phyloP scores from a whole-genome alignment of 1,140 invertebrate species.

The Eurosta solidaginis region DNA sequence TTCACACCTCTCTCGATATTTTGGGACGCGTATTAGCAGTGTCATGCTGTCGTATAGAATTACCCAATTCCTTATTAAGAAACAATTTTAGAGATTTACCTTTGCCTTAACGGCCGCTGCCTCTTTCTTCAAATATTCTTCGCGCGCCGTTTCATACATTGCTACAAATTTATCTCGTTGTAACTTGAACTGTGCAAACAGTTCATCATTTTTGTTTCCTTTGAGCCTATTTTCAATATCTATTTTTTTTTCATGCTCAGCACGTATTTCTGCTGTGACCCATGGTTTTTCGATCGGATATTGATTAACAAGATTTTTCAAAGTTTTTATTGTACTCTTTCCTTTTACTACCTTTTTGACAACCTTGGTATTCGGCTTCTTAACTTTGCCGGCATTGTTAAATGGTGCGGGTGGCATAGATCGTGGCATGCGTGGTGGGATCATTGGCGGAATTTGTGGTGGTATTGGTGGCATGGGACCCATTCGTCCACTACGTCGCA shows the following conservation, averaged over 20 bases:
- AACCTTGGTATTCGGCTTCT: slow-evolving; percentile 50
- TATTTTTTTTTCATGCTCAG: slow-evolving; percentile 47
- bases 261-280: slow-evolving; percentile 54
- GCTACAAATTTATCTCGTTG: slow-evolving; percentile 57
- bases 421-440: slow-evolving; percentile 46
- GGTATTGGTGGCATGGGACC: slow-evolving; percentile 33
- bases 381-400: slow-evolving; percentile 45
- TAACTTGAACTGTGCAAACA: slow-evolving; percentile 56
- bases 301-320: slow-evolving; percentile 57
- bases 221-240: slow-evolving; percentile 57
- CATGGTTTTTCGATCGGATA: slow-evolving; percentile 58
- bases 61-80: neutral
- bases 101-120: slow-evolving; percentile 52
- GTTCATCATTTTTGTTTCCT: slow-evolving; percentile 56
- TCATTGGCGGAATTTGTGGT: slow-evolving; percentile 41
- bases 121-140: slow-evolving; percentile 52
- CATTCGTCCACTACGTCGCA: slow-evolving; percentile 23
- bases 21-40: too few species aligned
- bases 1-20: too few species aligned
- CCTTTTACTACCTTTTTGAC: slow-evolving; percentile 50
- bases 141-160: slow-evolving; percentile 51
- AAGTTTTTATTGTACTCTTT: slow-evolving; percentile 54
- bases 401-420: slow-evolving; percentile 36
- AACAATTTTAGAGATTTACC: too few species aligned
- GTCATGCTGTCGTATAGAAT: too few species aligned